Percentiles rank a stretch among this genome's conserved stretches.
Conservation (phyloP, 2,888 invertebrate genomes). For the Volucella bombylans region DNA sequence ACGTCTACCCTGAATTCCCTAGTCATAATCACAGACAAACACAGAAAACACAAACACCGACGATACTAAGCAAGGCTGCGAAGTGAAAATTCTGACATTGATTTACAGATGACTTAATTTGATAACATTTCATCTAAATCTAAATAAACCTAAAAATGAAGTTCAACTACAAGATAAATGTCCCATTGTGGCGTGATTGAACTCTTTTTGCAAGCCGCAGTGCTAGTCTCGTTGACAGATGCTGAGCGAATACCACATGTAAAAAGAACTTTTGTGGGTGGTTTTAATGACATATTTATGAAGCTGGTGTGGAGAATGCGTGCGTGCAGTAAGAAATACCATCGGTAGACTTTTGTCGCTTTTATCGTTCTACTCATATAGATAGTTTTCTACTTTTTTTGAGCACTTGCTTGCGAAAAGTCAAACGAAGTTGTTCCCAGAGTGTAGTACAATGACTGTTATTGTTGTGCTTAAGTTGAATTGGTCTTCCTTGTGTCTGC, state of each 20-base stretch:
- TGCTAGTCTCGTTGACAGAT: conserved; percentile 23
- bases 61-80: no score
- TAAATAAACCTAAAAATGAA: no score
- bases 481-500: neutral
- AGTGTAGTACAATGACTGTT: neutral
- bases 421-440: no score
- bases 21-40: no score
- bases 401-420: neutral
- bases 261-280: conserved; percentile 38
- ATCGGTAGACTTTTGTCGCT: conserved; percentile 20
- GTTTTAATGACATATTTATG: conserved; percentile 53
- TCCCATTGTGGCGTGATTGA: neutral
- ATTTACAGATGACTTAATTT: neutral
- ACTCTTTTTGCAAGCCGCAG: conserved; percentile 16
- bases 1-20: no score
- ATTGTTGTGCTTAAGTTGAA: neutral
- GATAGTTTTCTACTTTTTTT: neutral
- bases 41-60: no score
- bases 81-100: no score
- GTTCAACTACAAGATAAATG: conserved; percentile 2
- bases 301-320: conserved; percentile 20
- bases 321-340: conserved; percentile 23
- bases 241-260: conserved; percentile 31
- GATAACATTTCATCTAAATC: neutral
- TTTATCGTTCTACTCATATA: neutral